Percentiles rank a stretch among this genome's conserved stretches.
These are phyloP conservation scores for Anoplopoma fimbria DNA, from an alignment of 2,113 vertebrate species.

Conservation along the genomic window DNA sequence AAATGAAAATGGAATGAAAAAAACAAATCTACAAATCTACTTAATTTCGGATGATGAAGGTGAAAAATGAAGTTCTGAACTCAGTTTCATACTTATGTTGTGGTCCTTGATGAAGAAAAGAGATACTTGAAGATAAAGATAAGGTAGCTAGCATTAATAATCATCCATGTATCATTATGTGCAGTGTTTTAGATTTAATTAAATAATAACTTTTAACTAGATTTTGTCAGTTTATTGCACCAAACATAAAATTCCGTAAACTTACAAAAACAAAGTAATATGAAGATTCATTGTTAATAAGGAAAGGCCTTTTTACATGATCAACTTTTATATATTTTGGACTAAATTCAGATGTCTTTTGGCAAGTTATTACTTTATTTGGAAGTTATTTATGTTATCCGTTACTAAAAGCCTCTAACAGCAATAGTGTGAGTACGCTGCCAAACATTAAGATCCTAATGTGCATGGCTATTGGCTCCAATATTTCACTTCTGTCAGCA, in stretches of 20 bases:
- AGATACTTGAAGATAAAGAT: neutral
- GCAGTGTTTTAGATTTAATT: neutral
- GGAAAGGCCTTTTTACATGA: neutral
- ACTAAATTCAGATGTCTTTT: neutral
- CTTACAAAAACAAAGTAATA: neutral
- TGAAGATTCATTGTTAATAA: neutral
- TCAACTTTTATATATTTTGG: constrained; percentile 12
- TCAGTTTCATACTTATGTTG: neutral
- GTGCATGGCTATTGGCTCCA: constrained; percentile 28
- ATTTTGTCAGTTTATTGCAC: neutral
- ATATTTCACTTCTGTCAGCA: constrained; percentile 53
- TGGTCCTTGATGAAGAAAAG: neutral
- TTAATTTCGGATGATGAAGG: neutral
- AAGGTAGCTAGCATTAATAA: neutral
- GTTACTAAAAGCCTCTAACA: constrained; percentile 35
- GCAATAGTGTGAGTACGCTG: constrained; percentile 31
- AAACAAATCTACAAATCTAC: neutral
- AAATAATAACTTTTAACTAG: neutral
- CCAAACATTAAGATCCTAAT: constrained; percentile 47
- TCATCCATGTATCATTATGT: neutral
- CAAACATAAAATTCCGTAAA: neutral
- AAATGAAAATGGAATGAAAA: neutral
- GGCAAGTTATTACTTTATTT: constrained; percentile 48
- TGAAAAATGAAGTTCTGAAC: neutral
- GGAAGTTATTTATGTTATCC: constrained; percentile 37